A percentile compares a stretch with the other conserved stretches of the same genome.
phyloP scores from a whole-genome alignment of 2,888 invertebrate species.

The Idaea aversata region DNA sequence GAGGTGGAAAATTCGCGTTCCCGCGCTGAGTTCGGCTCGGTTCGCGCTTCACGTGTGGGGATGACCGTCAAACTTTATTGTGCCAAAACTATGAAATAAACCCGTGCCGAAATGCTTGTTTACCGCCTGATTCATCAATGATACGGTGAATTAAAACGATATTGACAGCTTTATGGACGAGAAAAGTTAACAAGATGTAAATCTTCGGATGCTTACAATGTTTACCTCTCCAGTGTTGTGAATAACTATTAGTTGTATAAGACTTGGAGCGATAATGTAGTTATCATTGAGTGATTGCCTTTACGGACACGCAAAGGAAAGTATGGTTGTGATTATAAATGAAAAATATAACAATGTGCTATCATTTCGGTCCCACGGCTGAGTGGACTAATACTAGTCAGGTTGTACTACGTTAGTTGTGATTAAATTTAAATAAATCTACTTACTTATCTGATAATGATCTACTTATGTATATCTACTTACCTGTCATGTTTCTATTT shows the following conservation, averaged over 20 bases:
- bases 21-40: constrained; percentile 48
- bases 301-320: constrained; percentile 46
- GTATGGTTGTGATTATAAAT: constrained; percentile 70
- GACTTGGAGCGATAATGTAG: constrained; percentile 50
- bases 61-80: constrained; percentile 56
- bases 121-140: constrained; percentile 42
- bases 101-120: constrained; percentile 44
- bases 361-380: constrained; percentile 42
- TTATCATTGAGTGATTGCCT: constrained; percentile 33
- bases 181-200: constrained; percentile 64
- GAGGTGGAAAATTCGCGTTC: constrained; percentile 50
- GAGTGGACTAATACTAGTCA: constrained; percentile 45
- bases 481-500: constrained; percentile 46
- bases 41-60: constrained; percentile 48
- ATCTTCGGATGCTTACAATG: constrained; percentile 58
- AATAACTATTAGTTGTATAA: constrained; percentile 59
- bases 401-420: constrained; percentile 74
- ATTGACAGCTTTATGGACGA: constrained; percentile 39
- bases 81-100: constrained; percentile 64
- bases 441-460: constrained; percentile 44
- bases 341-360: constrained; percentile 38
- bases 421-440: constrained; percentile 63
- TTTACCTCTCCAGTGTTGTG: constrained; percentile 80
- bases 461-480: constrained; percentile 48
- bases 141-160: constrained; percentile 53